A percentile compares a stretch with the other conserved stretches of the same genome.
Conservation (phyloP, 35 echinoderm and acorn worm species). For the Holothuria glaberrima region DNA sequence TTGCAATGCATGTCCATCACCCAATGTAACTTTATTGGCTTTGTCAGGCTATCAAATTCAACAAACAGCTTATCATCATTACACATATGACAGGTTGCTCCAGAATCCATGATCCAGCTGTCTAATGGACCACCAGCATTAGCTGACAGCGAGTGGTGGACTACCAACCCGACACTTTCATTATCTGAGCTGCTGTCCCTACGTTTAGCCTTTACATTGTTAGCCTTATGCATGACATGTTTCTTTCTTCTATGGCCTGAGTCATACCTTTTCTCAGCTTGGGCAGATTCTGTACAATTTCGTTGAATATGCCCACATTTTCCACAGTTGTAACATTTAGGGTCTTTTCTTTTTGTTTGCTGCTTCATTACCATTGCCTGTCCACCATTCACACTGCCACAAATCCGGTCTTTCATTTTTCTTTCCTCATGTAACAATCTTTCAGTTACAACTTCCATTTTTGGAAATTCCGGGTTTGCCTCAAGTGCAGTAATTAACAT, state of each 20-base stretch:
- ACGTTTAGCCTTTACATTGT: neutral
- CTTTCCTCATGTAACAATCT: slow-evolving; percentile 9
- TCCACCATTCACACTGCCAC: neutral
- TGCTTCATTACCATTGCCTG: neutral
- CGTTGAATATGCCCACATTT: too few species aligned
- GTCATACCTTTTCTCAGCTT: neutral
- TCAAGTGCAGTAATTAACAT: slow-evolving; percentile 23
- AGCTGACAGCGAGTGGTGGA: neutral
- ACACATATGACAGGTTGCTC: too few species aligned
- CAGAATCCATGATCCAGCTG: too few species aligned
- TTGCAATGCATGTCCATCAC: neutral
- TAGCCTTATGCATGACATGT: neutral
- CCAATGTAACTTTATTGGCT: neutral
- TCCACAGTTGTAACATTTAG: slow-evolving; percentile 20
- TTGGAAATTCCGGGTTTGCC: neutral
- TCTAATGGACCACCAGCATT: neutral
- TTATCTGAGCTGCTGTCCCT: neutral
- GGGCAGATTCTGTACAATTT: neutral
- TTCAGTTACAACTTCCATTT: slow-evolving; percentile 25
- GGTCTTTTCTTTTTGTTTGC: neutral
- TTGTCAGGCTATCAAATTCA: neutral
- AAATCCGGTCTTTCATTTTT: slow-evolving; percentile 12
- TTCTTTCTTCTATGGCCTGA: too few species aligned
- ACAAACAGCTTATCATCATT: neutral
- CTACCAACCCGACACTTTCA: neutral